phyloP scores from a whole-genome alignment of 37 sponge, comb jelly and placozoan genomes.

The Aplysina aerophoba region DNA sequence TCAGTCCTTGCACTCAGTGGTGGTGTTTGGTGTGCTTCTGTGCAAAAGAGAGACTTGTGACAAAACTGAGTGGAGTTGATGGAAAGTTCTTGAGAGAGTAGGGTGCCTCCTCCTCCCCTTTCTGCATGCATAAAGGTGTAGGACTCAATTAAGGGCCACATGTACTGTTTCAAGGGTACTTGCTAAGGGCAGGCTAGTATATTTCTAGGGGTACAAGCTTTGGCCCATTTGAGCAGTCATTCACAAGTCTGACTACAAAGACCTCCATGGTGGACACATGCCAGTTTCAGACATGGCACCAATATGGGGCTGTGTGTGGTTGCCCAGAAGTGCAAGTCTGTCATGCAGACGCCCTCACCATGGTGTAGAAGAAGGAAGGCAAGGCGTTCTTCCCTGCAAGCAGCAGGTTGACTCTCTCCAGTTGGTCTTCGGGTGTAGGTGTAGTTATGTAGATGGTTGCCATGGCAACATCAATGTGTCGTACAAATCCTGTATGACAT shows the following conservation, averaged over 20 bases:
- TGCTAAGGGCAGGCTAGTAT: too few species aligned
- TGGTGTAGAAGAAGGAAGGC: neutral
- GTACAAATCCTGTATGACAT: constrained; percentile 57
- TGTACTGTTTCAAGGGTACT: too few species aligned
- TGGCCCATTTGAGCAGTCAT: too few species aligned
- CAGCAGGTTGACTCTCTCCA: constrained; percentile 47
- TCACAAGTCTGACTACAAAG: too few species aligned
- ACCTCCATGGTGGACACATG: too few species aligned
- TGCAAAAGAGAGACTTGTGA: neutral
- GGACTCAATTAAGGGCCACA: too few species aligned
- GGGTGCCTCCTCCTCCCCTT: neutral
- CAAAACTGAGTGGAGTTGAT: neutral
- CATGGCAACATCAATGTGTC: constrained; percentile 46
- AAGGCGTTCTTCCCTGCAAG: constrained; percentile 29
- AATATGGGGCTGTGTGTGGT: too few species aligned
- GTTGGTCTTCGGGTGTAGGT: constrained; percentile 13
- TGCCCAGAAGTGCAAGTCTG: neutral
- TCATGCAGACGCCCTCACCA: neutral
- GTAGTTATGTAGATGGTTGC: constrained; percentile 63
- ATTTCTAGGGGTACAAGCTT: too few species aligned
- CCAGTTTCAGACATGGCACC: too few species aligned
- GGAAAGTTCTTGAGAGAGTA: neutral
- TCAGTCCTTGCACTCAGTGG: neutral
- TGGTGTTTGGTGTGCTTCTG: neutral
- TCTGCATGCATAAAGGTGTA: neutral